Percentiles rank a stretch among this genome's conserved stretches.
phyloP scores from a whole-genome alignment of 2,888 invertebrate species.

The Acronicta alni region DNA sequence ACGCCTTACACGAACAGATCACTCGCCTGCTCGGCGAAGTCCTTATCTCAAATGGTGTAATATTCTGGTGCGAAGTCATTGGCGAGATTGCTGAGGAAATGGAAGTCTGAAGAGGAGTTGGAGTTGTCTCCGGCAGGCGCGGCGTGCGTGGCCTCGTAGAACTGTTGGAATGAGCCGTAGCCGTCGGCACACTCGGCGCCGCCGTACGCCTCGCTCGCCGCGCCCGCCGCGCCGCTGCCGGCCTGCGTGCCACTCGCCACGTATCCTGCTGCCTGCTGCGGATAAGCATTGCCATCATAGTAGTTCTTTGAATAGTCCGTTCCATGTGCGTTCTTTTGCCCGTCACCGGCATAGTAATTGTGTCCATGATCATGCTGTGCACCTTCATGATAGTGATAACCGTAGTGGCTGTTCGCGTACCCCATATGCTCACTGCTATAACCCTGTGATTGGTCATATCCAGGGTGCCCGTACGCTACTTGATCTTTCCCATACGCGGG shows the following conservation, averaged over 20 bases:
- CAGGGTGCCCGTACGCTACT: conserved; percentile 88
- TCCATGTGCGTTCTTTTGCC: conserved; percentile 86
- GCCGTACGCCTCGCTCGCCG: conserved; percentile 83
- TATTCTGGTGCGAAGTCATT: conserved; percentile 98
- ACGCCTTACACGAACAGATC: conserved; percentile 84
- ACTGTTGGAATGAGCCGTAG: conserved; percentile 92
- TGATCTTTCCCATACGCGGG: conserved; percentile 88
- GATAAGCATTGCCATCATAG: conserved; percentile 80
- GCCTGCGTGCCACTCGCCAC: conserved; percentile 62
- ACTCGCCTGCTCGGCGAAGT: conserved; percentile 87
- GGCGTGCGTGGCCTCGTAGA: conserved; percentile 90
- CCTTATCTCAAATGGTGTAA: conserved; percentile 91
- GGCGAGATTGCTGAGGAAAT: conserved; percentile 96
- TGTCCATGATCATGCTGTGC: conserved; percentile 80
- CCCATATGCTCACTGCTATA: conserved; percentile 82
- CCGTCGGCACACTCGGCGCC: conserved; percentile 90
- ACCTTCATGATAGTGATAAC: conserved; percentile 86
- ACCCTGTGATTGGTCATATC: conserved; percentile 85
- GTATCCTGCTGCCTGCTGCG: conserved; percentile 74
- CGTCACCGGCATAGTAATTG: conserved; percentile 83
- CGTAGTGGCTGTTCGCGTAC: conserved; percentile 85
- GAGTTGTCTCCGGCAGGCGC: conserved; percentile 93
- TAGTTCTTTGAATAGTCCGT: conserved; percentile 88
- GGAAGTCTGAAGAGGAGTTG: conserved; percentile 98
- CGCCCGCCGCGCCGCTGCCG: conserved; percentile 85